Evolutionary conservation across 2,113 vertebrate species (phyloP), one percentile per base, ranked within the genome.

Genomic region (Elanus axillaris): DNA sequence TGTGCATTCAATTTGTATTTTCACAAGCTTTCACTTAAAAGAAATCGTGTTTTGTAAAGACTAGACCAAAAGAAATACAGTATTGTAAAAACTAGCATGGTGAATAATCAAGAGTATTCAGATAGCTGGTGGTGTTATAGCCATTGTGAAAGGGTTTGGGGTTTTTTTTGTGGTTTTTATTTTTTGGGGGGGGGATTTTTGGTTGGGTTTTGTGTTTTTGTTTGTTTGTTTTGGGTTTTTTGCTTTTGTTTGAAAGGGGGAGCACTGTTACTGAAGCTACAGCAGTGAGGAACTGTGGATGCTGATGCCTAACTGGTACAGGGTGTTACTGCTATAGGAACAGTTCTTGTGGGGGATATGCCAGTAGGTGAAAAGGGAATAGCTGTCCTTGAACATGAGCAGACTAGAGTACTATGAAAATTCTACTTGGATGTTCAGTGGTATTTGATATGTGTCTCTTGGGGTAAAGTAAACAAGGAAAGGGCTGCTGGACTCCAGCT

Each of bases 301-400:
- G 66, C 42, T 72, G 56, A 36, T 82, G 38, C 31, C 31, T 48
- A 18, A 18, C 17, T 71, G 45, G 25, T 34, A n/a, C 18, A 38
- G 27, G 10, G 3, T 71, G 14, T 64, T 83, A 25, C 16, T 59
- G 27, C 27, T 48, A 2, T 4, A 53, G 27, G 52, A 72, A 5
- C 11, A 63, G 21, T 42, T 83, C 29, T 43, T 2, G 1, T n/a
- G 31, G 34, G 48, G 1, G 0, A 8, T 73, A 34, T 14, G 10
- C 40, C 42, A 74, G 36, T 40, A 63, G 32, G 15, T 71, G 38
- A 25, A 71, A 91, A 67, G 32, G 16, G 8, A 84, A 18, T 36
- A 73, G 18, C 68, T 84, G 47, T 60, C 56, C 53, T 84, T 79
- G 25, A 63, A 16, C 32, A 11, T 27, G 20, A 27, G 14, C 34